Conservation (phyloP, 1,140 invertebrate genomes). For the Caenorhabditis tropicalis region DNA sequence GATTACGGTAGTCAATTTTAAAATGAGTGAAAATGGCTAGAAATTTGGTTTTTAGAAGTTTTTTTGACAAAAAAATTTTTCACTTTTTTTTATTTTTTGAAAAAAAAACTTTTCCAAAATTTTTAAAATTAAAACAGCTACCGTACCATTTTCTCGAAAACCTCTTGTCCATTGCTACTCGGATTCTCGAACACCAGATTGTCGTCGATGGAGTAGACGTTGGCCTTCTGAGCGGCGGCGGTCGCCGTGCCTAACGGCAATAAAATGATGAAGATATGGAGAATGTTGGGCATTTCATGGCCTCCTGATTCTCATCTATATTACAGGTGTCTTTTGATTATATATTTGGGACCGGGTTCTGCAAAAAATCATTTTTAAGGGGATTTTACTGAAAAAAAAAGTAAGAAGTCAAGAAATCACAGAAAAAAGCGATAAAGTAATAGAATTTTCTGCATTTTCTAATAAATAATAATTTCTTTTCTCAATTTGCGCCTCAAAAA, state of each 20-base stretch:
- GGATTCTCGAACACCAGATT: slow-evolving; percentile 31
- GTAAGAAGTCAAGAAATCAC: neutral
- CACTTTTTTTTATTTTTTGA: neutral
- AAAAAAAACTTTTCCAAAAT: neutral
- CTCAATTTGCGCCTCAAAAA: too few relatives aligned
- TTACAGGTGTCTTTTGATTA: neutral
- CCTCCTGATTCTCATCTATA: slow-evolving; percentile 14
- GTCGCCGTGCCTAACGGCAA: neutral
- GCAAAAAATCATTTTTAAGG: neutral
- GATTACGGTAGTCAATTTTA: too few relatives aligned
- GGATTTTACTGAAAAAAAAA: neutral
- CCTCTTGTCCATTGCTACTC: slow-evolving; percentile 3
- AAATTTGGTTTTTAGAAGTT: too few relatives aligned
- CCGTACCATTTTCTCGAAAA: slow-evolving; percentile 32
- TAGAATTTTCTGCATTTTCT: neutral
- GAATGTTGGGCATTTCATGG: slow-evolving; percentile 32
- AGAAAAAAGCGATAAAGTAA: neutral
- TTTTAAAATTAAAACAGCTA: neutral
- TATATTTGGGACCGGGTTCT: neutral
- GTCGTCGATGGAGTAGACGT: slow-evolving; percentile 27
- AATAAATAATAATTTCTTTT: too few relatives aligned
- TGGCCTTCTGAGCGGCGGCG: neutral
- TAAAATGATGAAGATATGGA: slow-evolving; percentile 5
- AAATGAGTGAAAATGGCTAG: too few relatives aligned
- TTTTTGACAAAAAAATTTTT: neutral